Conservation (phyloP, 2,113 vertebrate genomes). For the Loxodonta africana region DNA sequence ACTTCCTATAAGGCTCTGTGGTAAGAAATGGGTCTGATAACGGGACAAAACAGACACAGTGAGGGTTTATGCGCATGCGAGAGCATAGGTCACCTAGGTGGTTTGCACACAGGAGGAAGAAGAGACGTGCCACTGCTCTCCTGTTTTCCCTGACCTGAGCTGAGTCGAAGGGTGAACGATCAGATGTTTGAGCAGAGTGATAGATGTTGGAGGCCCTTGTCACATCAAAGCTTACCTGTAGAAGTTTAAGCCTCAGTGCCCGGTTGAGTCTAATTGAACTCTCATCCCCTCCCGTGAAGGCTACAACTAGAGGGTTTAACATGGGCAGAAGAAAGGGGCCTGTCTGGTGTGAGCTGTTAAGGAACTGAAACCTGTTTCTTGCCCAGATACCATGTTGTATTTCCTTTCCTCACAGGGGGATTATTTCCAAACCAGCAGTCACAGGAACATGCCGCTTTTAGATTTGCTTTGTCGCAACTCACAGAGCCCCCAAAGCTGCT, state of each 20-base stretch:
- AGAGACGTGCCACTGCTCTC: background rate
- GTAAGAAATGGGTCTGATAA: background rate
- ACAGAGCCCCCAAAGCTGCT: constrained; percentile 99
- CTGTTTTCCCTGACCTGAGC: constrained; percentile 9
- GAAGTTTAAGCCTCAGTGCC: background rate
- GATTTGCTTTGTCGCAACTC: constrained; percentile 98
- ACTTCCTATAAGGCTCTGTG: background rate
- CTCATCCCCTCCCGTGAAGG: background rate
- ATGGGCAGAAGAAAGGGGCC: background rate
- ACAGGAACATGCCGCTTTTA: constrained; percentile 99
- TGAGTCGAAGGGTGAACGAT: background rate
- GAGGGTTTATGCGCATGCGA: background rate
- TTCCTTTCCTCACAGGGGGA: constrained; percentile 91
- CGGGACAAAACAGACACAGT: background rate
- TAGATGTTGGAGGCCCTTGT: background rate
- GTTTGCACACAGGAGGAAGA: background rate
- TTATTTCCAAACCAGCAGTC: constrained; percentile 97
- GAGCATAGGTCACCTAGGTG: background rate
- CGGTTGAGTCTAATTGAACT: background rate
- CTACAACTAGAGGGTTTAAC: background rate
- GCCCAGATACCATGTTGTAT: constrained; percentile 75
- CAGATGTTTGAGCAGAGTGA: background rate
- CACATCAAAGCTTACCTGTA: background rate
- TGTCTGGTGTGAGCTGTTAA: background rate
- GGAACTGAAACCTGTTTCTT: constrained; percentile 23